Base-by-base conservation (phyloP, 2,888 invertebrate species). In the Dynastes maya region DNA sequence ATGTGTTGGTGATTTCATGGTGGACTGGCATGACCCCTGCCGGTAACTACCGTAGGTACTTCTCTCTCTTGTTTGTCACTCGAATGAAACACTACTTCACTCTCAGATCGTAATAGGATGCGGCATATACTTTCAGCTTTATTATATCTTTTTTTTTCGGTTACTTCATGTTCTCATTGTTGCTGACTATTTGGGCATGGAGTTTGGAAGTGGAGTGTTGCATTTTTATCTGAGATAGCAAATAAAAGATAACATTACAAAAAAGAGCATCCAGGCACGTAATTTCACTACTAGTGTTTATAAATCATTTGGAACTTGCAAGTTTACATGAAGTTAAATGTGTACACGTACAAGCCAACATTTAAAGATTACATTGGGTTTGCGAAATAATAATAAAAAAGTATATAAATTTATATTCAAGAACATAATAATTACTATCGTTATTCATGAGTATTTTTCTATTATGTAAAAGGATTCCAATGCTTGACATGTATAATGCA, bases 1-100 rank as follows among this genome's bases (percentile, higher is more conserved):
- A 82, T 82, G 81, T 82, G 80, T 80, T 81, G 80, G 82, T 81
- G 82, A 83, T 83, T 83, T 81, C 81, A 83, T 82, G 82, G 80
- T 80, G 81, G 82, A 83, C 82, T 83, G 79, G 78, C 72, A 63
- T 72, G 77, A 81, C 81, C 82, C 83, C 82, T 78, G 82, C 80
- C 80, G 82, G 78, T 80, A 80, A 72, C 82, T 80, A 82, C 78
- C 76, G 80, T 80, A 78, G 22, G 22, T 22, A 22, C 8, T 58
- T 9, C 55, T 16, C 22, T 22, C 81, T 74, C 79, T 58, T 77
- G 77, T 78, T 79, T 81, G 76, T 79, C 77, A 78, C 71, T 75
- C 72, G 75, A 77, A 72, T 78, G 64, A 78, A 78, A 78, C 71
- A 78, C 71, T 78, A 78, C 64, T 72, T 65, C 61, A 72, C 72